phyloP scores from a whole-genome alignment of 2,797 vertebrate genomes.

The Melanotaenia pygmaea region DNA sequence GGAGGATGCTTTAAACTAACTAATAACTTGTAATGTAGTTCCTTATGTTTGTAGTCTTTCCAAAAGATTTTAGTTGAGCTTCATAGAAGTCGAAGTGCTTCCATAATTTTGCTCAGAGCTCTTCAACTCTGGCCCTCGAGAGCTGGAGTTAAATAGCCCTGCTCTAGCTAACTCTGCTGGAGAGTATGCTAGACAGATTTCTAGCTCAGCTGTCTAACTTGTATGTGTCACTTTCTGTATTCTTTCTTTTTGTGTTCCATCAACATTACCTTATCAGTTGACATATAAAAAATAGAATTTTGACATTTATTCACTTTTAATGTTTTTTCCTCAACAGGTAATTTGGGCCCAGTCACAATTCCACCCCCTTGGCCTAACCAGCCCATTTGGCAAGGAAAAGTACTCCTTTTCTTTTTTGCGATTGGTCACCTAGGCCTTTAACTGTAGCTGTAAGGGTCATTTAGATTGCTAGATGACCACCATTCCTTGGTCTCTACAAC shows the following conservation, averaged over 20 bases:
- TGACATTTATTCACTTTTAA: background rate
- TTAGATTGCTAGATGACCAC: background rate
- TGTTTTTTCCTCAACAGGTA: too few relatives aligned
- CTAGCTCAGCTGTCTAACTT: background rate
- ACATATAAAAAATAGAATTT: background rate
- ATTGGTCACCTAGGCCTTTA: background rate
- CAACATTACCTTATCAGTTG: background rate
- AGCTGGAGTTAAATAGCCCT: background rate
- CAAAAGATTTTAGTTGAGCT: too few relatives aligned
- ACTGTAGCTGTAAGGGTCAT: background rate
- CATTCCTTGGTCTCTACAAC: background rate
- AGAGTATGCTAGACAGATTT: background rate
- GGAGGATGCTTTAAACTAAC: too few relatives aligned
- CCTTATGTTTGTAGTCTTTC: too few relatives aligned
- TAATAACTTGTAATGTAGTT: too few relatives aligned
- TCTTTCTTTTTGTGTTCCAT: background rate
- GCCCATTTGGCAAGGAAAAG: too few relatives aligned
- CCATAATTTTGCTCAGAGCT: background rate
- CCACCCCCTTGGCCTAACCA: background rate
- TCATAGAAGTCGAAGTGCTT: background rate
- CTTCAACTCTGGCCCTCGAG: background rate
- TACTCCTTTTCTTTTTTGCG: background rate
- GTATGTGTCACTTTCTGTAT: background rate
- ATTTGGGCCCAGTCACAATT: background rate
- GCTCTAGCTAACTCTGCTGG: too few relatives aligned